Conservation (phyloP, 2,113 vertebrate genomes). For the Melanerpes aurifrons region DNA sequence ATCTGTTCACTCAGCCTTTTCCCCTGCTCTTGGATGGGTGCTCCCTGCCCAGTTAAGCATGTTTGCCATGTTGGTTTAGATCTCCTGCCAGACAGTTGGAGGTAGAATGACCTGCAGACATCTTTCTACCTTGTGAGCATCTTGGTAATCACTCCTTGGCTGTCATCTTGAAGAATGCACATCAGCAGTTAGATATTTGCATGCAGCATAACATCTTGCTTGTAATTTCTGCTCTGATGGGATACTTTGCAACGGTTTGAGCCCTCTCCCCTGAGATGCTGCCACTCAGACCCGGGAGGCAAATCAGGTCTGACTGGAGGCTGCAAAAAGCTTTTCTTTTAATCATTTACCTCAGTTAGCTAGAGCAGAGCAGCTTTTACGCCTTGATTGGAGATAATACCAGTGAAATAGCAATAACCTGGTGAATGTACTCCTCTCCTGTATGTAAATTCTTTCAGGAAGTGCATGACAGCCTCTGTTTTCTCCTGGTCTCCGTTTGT, state of each 20-base stretch:
- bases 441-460: constrained; percentile 73
- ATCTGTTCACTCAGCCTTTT: not conserved
- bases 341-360: constrained; percentile 5
- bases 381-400: constrained; percentile 39
- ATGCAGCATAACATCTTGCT: not conserved
- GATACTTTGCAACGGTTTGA: not conserved
- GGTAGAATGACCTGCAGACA: not conserved
- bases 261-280: not conserved
- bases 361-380: not conserved
- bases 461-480: constrained; percentile 60
- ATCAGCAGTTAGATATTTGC: not conserved
- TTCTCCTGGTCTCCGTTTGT: constrained; percentile 62
- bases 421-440: constrained; percentile 45
- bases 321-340: constrained; percentile 37
- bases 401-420: constrained; percentile 58
- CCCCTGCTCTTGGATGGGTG: not conserved
- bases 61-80: not conserved
- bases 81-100: not conserved
- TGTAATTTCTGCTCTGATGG: not conserved
- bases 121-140: not conserved
- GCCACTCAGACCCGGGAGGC: not conserved
- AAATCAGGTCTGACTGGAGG: not conserved
- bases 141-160: not conserved
- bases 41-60: not conserved
- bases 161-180: not conserved